Percentiles rank a stretch among this genome's conserved stretches.
Evolutionary conservation across 2,797 vertebrate species (phyloP).

Genomic region (Rousettus madagascariensis): DNA sequence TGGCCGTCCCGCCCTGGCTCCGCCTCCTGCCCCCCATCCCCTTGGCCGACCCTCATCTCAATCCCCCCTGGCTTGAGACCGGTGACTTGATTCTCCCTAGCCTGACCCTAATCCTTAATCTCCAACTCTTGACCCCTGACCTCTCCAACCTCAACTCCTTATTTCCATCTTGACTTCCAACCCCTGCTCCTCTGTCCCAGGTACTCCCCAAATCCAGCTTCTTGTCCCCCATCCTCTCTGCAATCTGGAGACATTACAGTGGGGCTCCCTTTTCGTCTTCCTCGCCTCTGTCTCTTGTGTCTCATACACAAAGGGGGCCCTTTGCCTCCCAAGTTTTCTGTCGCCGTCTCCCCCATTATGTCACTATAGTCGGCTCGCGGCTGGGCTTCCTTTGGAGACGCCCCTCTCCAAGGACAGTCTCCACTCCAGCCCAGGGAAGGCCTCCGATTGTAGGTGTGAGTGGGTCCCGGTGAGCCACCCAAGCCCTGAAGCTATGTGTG

Average conservation of each 20-base stretch:
- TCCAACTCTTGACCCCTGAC: background rate
- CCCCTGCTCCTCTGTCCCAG: background rate
- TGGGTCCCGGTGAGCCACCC: background rate
- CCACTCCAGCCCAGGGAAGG: background rate
- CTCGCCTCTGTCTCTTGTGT: background rate
- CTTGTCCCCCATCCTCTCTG: background rate
- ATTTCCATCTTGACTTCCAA: background rate
- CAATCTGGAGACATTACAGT: background rate
- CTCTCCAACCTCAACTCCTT: background rate
- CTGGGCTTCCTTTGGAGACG: background rate
- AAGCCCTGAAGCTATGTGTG: background rate
- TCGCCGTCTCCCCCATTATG: background rate
- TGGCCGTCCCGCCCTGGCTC: background rate
- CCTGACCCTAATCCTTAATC: background rate
- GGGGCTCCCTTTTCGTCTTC: background rate
- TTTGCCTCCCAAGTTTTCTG: background rate
- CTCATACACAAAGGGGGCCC: background rate
- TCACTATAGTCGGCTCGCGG: background rate
- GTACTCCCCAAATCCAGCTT: background rate
- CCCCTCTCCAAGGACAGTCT: background rate
- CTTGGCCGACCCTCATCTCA: background rate
- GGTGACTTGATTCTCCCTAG: background rate
- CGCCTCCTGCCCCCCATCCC: conserved; percentile 34
- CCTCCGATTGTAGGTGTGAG: background rate
- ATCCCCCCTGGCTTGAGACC: background rate